Conservation (phyloP, 1,140 invertebrate species). For the Capitella teleta region DNA sequence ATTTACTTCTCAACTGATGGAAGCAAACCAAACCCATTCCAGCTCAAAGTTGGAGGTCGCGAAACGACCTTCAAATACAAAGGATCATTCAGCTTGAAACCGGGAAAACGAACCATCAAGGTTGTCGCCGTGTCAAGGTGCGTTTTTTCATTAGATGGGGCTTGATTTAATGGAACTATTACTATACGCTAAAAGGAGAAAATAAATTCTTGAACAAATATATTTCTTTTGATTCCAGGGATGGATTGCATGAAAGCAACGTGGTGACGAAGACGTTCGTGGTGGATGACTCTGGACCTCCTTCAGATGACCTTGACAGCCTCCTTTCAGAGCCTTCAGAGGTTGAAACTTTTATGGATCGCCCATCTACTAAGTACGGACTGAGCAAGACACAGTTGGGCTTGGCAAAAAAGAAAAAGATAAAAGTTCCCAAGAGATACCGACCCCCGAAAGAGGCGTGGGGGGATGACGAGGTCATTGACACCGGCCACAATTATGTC, state of each 20-base stretch:
- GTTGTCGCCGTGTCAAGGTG: slow-evolving; percentile 36
- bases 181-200: too few species aligned
- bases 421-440: too few species aligned
- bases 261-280: slow-evolving; percentile 37
- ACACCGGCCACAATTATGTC: too few species aligned
- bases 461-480: too few species aligned
- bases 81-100: slow-evolving; percentile 38
- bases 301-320: slow-evolving; percentile 8
- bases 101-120: slow-evolving; percentile 37
- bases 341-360: too few species aligned
- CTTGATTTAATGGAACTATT: too few species aligned
- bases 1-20: slow-evolving; percentile 43
- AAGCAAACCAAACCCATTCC: slow-evolving; percentile 36
- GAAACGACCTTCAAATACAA: slow-evolving; percentile 39
- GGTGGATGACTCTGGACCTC: slow-evolving; percentile 25
- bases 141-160: too few species aligned
- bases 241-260: slow-evolving; percentile 39
- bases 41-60: slow-evolving; percentile 29
- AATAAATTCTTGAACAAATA: neutral
- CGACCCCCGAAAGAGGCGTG: too few species aligned
- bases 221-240: slow-evolving; percentile 22
- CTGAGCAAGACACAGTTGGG: too few species aligned
- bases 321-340: too few species aligned
- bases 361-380: too few species aligned
- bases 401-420: too few species aligned